These are phyloP conservation scores for Philantomba maxwellii DNA, from an alignment of 2,113 vertebrate species.

Conservation along the genomic window DNA sequence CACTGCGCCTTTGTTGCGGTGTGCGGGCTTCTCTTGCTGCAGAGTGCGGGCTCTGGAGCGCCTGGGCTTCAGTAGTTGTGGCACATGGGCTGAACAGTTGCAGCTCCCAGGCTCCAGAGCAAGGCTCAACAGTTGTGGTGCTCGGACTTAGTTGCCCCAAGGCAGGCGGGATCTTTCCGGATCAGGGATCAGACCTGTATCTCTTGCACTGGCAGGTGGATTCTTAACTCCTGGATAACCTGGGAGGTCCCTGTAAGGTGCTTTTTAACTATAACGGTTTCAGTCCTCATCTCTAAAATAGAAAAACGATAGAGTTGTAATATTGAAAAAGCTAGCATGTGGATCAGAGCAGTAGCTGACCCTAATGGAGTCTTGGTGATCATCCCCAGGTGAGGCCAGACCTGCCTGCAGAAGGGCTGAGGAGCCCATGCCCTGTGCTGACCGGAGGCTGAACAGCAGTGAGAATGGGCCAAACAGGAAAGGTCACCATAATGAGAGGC, in stretches of 20 bases:
- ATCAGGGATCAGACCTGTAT: not conserved
- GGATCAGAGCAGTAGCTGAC: not conserved
- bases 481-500: not conserved
- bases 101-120: not conserved
- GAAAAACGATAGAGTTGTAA: not conserved
- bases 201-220: not conserved
- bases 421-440: not conserved
- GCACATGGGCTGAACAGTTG: rapidly evolving
- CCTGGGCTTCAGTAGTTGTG: not conserved
- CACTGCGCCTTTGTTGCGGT: rapidly evolving
- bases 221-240: not conserved
- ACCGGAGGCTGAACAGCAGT: not conserved
- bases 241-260: not conserved
- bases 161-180: not conserved
- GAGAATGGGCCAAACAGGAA: not conserved
- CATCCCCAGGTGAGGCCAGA: not conserved
- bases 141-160: not conserved
- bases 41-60: rapidly evolving
- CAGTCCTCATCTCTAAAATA: not conserved
- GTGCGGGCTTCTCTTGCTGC: not conserved
- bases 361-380: not conserved
- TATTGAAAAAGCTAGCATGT: not conserved
- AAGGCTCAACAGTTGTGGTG: not conserved
- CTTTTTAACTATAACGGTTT: not conserved
- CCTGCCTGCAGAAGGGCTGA: not conserved